These are phyloP conservation scores for Malacoctenus gilli DNA, from an alignment of 2,797 vertebrate species.

Conservation along the genomic window DNA sequence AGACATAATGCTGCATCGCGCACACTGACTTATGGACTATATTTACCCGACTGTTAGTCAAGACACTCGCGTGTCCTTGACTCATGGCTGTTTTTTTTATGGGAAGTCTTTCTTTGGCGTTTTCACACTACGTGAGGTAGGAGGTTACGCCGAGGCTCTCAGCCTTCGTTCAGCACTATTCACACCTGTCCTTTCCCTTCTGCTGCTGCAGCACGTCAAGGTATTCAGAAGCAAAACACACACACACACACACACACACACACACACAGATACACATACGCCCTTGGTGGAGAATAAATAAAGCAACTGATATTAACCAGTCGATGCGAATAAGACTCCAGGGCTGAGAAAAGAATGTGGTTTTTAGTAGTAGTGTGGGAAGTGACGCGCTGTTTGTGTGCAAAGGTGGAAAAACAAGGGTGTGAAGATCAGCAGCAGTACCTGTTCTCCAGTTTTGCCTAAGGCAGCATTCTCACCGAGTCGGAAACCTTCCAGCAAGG, in stretches of 20 bases:
- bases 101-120: too few species aligned
- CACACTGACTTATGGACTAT: too few species aligned
- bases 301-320: constrained; percentile 22
- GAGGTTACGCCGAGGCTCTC: constrained; percentile 4
- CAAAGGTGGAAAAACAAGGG: neutral
- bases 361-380: constrained; percentile 1
- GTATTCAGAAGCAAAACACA: neutral
- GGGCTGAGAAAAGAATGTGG: constrained; percentile 10
- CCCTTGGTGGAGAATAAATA: constrained; percentile 12
- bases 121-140: too few species aligned
- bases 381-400: neutral
- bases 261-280: too few species aligned
- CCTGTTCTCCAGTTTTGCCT: constrained; percentile 4
- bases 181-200: constrained; percentile 4
- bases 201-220: constrained; percentile 9
- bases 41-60: too few species aligned
- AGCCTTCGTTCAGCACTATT: constrained; percentile 13
- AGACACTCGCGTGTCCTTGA: too few species aligned
- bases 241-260: too few species aligned
- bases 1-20: too few species aligned
- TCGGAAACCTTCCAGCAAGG: too few species aligned
- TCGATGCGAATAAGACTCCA: constrained; percentile 30
- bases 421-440: constrained; percentile 4
- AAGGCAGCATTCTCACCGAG: neutral
- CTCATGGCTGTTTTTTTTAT: too few species aligned